Base-by-base conservation (phyloP, 2,888 invertebrate genomes). In the Chrysolina oricalcia region DNA sequence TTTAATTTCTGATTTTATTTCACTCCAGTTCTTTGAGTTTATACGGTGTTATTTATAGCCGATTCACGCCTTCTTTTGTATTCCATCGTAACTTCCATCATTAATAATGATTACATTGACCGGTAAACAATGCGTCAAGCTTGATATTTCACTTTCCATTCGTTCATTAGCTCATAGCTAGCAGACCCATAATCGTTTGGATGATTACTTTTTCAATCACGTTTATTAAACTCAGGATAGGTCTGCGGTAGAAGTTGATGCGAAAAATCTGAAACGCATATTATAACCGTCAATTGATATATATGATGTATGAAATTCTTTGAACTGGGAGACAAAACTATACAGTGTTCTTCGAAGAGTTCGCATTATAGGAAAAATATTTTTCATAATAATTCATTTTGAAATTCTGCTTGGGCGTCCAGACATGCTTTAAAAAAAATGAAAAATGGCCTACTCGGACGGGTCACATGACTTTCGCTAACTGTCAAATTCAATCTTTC, bases 1-100 rank as follows among this genome's bases (percentile, higher is more conserved):
- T 68, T 83, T 83, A 84, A 83, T 83, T 83, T 83, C 81, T 80
- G 80, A 80, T 70, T 73, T 65, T 27, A 65, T 67, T 70, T 43
- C 53, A 41, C 67, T 62, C 43, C 41, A 19, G 19, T 46, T 46
- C 40, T 70, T 62, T 43, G 27, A 59, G 27, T 59, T 59, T 27
- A 59, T 59, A 27, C 59, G 35, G n/a, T 15, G 27, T 59, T 59
- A 35, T 59, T 59, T 59, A 59, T 35, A 27, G 59, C 59, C n/a
- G 59, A 59, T n/a, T 59, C 59, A 27, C 59, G 59, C 59, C 59
- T 59, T 35, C 59, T 59, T 35, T 59, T 59, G 23, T 35, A 59
- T 59, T n/a, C 59, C n/a, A 59, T 35, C 59, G 59, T 23, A 59
- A 68, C 53, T 53, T 17, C 53, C 35, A 53, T 43, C 68, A 68